Percentiles rank a stretch among this genome's conserved stretches.
Conservation (phyloP, 2,113 vertebrate species). For the Ariopsis seemanni region DNA sequence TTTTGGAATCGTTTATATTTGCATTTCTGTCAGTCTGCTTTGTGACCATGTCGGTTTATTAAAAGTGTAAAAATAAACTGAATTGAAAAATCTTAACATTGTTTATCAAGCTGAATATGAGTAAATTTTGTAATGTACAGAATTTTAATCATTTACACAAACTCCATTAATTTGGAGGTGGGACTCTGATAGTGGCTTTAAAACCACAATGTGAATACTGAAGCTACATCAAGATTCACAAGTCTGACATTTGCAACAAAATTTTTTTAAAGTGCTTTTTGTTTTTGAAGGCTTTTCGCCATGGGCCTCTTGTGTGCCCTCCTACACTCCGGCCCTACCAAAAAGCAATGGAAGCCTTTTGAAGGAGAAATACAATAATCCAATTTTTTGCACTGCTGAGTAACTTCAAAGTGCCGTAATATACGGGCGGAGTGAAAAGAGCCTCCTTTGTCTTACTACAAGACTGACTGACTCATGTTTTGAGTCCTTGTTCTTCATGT, state of each 20-base stretch:
- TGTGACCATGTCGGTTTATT: neutral
- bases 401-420: constrained; percentile 39
- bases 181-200: neutral
- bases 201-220: neutral
- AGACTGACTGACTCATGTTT: neutral
- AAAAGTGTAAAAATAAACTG: neutral
- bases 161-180: neutral
- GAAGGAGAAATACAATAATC: constrained; percentile 33
- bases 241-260: neutral
- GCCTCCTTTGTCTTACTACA: neutral
- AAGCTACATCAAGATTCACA: neutral
- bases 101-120: neutral
- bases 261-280: neutral
- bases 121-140: neutral
- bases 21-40: neutral
- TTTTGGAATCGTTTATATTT: too few species aligned
- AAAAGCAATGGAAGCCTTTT: constrained; percentile 27
- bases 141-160: neutral
- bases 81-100: neutral
- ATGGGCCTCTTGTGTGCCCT: neutral
- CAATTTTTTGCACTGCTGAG: constrained; percentile 28
- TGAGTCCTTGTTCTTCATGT: neutral
- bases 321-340: neutral
- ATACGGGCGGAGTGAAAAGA: constrained; percentile 17
- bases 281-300: neutral